Evolutionary conservation across 1,140 invertebrate genomes (phyloP).

Genomic region (Andrena cerasifolii): DNA sequence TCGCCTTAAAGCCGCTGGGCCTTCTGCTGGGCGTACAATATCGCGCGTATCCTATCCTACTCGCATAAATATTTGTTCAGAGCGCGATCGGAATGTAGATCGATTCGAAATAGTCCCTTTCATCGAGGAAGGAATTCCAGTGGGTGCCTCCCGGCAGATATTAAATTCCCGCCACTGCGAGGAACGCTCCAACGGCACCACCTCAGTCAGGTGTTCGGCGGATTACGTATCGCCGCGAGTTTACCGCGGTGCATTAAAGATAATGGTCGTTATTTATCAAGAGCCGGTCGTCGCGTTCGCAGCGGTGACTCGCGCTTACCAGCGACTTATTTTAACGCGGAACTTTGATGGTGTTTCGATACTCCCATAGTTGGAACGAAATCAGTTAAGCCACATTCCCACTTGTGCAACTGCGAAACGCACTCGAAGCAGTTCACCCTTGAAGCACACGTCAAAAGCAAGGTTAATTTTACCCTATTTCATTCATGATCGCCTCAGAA

Average conservation of each 20-base stretch:
- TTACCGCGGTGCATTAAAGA: conserved; percentile 21
- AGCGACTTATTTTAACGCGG: neutral
- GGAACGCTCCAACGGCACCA: neutral
- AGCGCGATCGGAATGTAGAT: conserved; percentile 36
- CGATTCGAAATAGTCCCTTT: conserved; percentile 32
- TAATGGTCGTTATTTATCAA: conserved; percentile 22
- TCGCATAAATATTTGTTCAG: conserved; percentile 41
- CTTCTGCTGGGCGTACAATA: neutral
- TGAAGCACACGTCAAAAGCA: too few species aligned
- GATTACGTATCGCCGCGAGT: conserved; percentile 9
- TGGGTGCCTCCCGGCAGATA: conserved; percentile 22
- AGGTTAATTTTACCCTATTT: too few species aligned
- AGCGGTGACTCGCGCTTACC: conserved; percentile 2
- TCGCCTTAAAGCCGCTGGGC: neutral
- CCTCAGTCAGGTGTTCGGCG: conserved; percentile 3
- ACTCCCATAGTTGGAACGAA: neutral
- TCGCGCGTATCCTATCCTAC: neutral
- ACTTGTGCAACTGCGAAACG: too few species aligned
- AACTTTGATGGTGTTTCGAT: neutral
- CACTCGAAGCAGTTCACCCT: too few species aligned
- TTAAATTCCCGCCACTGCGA: conserved; percentile 30
- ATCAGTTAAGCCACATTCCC: too few species aligned
- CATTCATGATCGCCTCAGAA: too few species aligned
- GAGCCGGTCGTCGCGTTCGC: neutral
- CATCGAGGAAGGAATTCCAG: conserved; percentile 40